Evolutionary conservation across 2,797 vertebrate species (phyloP).

Genomic region (Xyrichtys novacula): DNA sequence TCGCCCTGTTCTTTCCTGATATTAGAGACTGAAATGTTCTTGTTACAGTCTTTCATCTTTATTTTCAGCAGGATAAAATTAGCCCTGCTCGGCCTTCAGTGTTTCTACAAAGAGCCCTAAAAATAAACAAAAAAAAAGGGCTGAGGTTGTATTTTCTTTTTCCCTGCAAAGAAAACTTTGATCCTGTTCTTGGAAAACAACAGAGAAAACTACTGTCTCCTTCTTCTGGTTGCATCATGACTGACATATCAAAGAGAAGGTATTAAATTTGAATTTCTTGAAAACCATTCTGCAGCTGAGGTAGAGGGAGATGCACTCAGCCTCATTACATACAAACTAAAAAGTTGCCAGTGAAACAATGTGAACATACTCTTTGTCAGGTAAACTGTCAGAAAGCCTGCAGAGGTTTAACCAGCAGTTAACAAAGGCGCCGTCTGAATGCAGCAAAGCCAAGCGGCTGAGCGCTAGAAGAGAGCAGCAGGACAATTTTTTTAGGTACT

Average conservation of each 20-base stretch:
- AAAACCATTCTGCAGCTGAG: conserved; percentile 4
- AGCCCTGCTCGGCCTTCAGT: conserved; percentile 16
- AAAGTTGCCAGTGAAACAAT: no score
- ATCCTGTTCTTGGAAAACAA: conserved; percentile 26
- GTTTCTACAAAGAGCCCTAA: conserved; percentile 26
- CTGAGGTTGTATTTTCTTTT: not conserved
- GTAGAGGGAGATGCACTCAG: not conserved
- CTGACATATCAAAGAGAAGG: conserved; percentile 1
- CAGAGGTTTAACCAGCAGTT: no score
- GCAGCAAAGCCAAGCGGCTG: no score
- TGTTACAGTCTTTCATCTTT: conserved; percentile 31
- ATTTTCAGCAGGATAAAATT: conserved; percentile 58
- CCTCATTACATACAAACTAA: not conserved
- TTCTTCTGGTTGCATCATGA: not conserved
- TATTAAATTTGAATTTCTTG: not conserved
- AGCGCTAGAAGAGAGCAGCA: no score
- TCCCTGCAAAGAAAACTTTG: conserved; percentile 25
- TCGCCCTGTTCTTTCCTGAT: conserved; percentile 13
- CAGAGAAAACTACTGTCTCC: not conserved
- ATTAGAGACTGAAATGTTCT: conserved; percentile 24
- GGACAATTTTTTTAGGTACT: no score
- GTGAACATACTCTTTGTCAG: no score
- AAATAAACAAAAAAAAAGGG: conserved; percentile 27
- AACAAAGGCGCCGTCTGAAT: no score
- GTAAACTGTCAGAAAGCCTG: no score